These are phyloP conservation scores for Trimorus sp. DNA, from an alignment of 2,888 invertebrate species.

Conservation along the genomic window DNA sequence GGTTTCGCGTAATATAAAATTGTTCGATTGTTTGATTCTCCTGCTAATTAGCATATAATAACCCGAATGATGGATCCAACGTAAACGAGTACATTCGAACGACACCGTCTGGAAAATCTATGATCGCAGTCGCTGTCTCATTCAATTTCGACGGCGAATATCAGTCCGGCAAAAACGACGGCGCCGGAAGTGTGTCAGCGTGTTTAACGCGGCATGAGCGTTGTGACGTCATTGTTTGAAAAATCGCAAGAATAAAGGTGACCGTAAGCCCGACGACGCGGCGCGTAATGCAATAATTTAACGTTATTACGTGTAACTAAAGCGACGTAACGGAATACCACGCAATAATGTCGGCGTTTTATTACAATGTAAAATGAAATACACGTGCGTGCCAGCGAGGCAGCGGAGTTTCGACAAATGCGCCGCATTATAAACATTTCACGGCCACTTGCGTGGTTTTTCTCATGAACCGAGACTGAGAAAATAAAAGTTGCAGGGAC, in stretches of 20 bases:
- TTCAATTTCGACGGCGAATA: constrained; percentile 7
- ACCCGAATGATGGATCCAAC: not conserved
- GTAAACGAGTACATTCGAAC: not conserved
- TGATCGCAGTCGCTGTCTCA: constrained; percentile 6
- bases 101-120: not conserved
- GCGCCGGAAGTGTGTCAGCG: constrained; percentile 8
- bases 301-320: constrained; percentile 19
- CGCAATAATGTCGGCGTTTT: constrained; percentile 23
- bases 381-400: not conserved
- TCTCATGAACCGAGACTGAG: not conserved
- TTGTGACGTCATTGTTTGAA: constrained; percentile 28
- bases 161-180: not conserved
- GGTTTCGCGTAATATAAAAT: too few species aligned
- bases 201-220: constrained; percentile 11
- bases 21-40: too few species aligned
- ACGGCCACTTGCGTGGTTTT: not conserved
- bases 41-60: not conserved
- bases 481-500: too few species aligned
- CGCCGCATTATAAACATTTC: not conserved
- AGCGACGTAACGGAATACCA: constrained; percentile 5
- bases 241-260: constrained; percentile 21
- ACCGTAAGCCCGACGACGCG: not conserved
- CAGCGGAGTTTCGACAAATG: constrained; percentile 8
- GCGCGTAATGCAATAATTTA: constrained; percentile 26
- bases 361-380: constrained; percentile 34